Evolutionary conservation across 2,888 invertebrate species (phyloP), one percentile per base, ranked within the genome.

Genomic region (Erebia aethiops): DNA sequence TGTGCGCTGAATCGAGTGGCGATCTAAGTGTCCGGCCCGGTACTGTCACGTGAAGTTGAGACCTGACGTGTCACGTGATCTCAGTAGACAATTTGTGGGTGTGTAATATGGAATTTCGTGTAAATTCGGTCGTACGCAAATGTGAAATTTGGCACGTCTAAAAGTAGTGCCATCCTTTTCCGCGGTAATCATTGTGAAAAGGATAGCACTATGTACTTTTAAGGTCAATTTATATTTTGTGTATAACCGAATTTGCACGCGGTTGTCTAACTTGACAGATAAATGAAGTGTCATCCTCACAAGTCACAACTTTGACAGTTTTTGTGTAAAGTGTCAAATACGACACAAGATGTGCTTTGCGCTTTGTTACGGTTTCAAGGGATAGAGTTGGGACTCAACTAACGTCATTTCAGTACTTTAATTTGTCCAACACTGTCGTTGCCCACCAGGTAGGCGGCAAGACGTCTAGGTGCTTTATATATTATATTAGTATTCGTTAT

Each of bases 401-500:
- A 49, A 21, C 61, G 60, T n/a, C 8, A 52, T 13, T 41, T 41
- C 16, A 52, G 51, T 41, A 18, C 41, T 16, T 61, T 61, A 11
- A 54, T 62, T 60, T 64, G 71, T 71, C 71, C 52, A 65, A 68
- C 63, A 57, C 68, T 65, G 64, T 11, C 46, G 60, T 69, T 67
- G 72, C 63, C 41, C 52, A 21, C 49, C 13, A 62, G 4, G n/a
- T 62, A 49, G 46, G 49, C 54, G 71, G 68, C 71, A 51, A 65
- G 21, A 60, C 61, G 73, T 76, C 72, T 70, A 56, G 72, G 68
- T 75, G 75, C 74, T 71, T 71, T 72, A 73, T 73, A 64, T 65
- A 65, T 70, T 61, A 74, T 73, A 74, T 77, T 75, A 76, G 73
- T 77, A 73, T 74, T 78, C 77, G 77, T 80, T 80, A 76, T 73